phyloP scores from a whole-genome alignment of 2,888 invertebrate species.

The Electrophaes corylata region DNA sequence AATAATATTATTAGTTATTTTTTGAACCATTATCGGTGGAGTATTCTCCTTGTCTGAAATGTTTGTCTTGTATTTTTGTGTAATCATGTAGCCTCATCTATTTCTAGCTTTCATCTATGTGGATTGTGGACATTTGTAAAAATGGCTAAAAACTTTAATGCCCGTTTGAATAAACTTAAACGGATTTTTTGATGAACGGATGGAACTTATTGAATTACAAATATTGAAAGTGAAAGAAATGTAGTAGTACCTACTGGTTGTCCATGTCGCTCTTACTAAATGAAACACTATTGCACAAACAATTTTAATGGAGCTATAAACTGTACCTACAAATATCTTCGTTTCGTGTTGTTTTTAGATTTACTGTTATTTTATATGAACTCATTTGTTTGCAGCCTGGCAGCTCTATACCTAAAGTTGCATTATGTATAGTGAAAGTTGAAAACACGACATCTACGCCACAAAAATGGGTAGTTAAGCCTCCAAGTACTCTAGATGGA shows the following conservation, averaged over 20 bases:
- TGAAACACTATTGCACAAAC: constrained; percentile 21
- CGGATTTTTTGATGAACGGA: no score
- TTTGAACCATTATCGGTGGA: no score
- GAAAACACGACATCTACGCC: constrained; percentile 85
- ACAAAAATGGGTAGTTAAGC: constrained; percentile 87
- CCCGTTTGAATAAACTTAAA: no score
- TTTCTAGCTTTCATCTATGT: no score
- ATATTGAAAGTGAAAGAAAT: constrained; percentile 15
- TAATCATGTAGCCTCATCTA: no score
- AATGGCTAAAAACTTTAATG: no score
- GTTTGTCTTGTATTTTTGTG: no score
- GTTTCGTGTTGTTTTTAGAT: constrained; percentile 19
- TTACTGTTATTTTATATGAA: constrained; percentile 8
- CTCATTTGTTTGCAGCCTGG: constrained; percentile 86
- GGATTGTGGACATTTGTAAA: no score
- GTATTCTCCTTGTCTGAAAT: no score
- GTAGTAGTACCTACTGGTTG: constrained; percentile 9
- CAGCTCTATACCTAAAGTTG: constrained; percentile 93
- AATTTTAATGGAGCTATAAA: constrained; percentile 23
- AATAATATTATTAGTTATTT: constrained; percentile 44
- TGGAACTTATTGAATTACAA: constrained; percentile 5
- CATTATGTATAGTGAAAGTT: constrained; percentile 91
- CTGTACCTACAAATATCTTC: constrained; percentile 15
- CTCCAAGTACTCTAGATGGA: constrained; percentile 90
- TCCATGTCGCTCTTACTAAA: constrained; percentile 17